Evolutionary conservation across 1,140 invertebrate species (phyloP).

Genomic region (Brachionus koreanus): DNA sequence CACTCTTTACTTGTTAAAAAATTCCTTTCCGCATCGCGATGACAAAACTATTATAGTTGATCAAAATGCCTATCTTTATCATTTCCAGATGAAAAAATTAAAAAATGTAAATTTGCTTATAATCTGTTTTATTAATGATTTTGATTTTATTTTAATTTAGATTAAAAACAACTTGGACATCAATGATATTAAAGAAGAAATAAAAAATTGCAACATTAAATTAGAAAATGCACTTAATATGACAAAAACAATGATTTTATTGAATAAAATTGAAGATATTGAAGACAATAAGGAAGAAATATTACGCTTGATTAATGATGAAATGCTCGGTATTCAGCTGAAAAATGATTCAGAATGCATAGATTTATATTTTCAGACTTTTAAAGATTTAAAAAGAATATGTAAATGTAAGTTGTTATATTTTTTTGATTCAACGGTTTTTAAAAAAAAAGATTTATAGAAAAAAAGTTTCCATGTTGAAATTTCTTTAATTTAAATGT

Average conservation of each 20-base stretch:
- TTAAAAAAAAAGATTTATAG: too few relatives aligned
- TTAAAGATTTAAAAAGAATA: conserved; percentile 25
- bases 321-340: conserved; percentile 16
- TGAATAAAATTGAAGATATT: conserved; percentile 31
- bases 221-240: conserved; percentile 30
- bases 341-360: background rate
- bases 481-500: too few relatives aligned
- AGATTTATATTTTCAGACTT: conserved; percentile 32
- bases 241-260: conserved; percentile 43
- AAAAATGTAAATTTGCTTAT: background rate
- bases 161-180: conserved; percentile 16
- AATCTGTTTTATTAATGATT: background rate
- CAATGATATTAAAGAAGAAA: conserved; percentile 24
- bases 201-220: conserved; percentile 36
- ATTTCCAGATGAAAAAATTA: conserved; percentile 33
- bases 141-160: conserved; percentile 4
- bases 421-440: too few relatives aligned
- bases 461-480: too few relatives aligned
- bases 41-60: conserved; percentile 31
- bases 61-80: conserved; percentile 42
- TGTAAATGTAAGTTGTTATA: conserved; percentile 26
- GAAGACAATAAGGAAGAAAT: background rate
- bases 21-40: conserved; percentile 35
- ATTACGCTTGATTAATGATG: background rate
- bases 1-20: conserved; percentile 35